Percentiles rank a stretch among this genome's conserved stretches.
phyloP scores from a whole-genome alignment of 2,888 invertebrate genomes.

The Cataglyphis altisquamis region DNA sequence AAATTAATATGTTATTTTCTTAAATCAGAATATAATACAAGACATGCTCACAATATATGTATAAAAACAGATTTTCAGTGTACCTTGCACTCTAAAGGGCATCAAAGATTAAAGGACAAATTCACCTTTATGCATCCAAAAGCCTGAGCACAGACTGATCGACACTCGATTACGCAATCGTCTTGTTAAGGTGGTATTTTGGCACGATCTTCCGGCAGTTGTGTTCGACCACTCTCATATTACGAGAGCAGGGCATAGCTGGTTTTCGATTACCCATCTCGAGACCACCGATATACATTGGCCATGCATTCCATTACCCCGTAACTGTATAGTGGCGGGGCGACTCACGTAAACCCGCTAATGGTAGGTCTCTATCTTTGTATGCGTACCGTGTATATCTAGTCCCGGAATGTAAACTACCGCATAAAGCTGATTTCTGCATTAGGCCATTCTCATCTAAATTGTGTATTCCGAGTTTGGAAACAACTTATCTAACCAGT shows the following conservation, averaged over 20 bases:
- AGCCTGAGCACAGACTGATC: neutral
- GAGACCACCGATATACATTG: constrained; percentile 59
- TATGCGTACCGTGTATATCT: constrained; percentile 46
- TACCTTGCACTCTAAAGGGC: neutral
- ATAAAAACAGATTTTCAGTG: neutral
- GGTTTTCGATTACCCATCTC: constrained; percentile 68
- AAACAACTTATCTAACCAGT: constrained; percentile 15
- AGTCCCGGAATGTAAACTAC: constrained; percentile 57
- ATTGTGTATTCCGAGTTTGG: constrained; percentile 59
- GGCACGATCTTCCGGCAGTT: constrained; percentile 35
- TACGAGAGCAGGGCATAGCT: constrained; percentile 25
- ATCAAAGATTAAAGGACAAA: neutral
- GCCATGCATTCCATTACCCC: constrained; percentile 68
- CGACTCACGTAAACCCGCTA: constrained; percentile 47
- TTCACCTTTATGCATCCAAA: neutral
- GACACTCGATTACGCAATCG: neutral
- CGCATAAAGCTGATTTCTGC: constrained; percentile 66
- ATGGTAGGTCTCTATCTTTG: constrained; percentile 62
- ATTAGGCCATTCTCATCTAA: constrained; percentile 42
- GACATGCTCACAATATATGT: too few species aligned
- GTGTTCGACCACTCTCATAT: constrained; percentile 35
- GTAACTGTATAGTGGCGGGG: constrained; percentile 57
- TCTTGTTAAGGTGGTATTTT: constrained; percentile 34
- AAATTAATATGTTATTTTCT: neutral
- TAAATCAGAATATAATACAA: neutral